Evolutionary conservation across 2,888 invertebrate species (phyloP).

Genomic region (Thyatira batis): DNA sequence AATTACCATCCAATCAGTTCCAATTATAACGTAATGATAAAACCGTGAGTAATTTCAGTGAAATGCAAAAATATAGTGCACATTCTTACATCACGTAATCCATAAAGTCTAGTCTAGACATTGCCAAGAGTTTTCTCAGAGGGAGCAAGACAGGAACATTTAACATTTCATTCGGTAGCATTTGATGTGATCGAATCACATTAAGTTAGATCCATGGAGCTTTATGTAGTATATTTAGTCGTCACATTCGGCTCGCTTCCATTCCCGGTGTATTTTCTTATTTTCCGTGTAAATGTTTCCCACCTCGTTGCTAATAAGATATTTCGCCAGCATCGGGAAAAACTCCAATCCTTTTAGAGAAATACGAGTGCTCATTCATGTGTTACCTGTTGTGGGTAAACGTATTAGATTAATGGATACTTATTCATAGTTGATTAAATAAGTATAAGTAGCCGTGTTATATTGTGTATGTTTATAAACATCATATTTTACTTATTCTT

Average conservation of each 20-base stretch:
- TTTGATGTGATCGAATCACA: conserved; percentile 2
- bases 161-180: not conserved
- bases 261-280: not conserved
- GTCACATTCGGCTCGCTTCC: not conserved
- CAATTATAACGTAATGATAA: too few relatives aligned
- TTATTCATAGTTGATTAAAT: not conserved
- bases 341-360: not conserved
- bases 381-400: not conserved
- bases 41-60: too few relatives aligned
- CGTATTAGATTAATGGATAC: not conserved
- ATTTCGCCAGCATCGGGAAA: not conserved
- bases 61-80: too few relatives aligned
- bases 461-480: too few relatives aligned
- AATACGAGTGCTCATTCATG: not conserved
- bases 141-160: too few relatives aligned
- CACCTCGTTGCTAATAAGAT: conserved; percentile 2
- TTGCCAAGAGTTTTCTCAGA: too few relatives aligned
- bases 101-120: too few relatives aligned
- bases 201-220: not conserved
- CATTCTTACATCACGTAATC: too few relatives aligned
- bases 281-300: conserved; percentile 2
- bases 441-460: too few relatives aligned
- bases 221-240: not conserved
- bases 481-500: too few relatives aligned
- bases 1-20: too few relatives aligned